A percentile compares a stretch with the other conserved stretches of the same genome.
These are phyloP conservation scores for Pseudochirops corinnae DNA, from an alignment of 2,797 vertebrate species.

Conservation along the genomic window DNA sequence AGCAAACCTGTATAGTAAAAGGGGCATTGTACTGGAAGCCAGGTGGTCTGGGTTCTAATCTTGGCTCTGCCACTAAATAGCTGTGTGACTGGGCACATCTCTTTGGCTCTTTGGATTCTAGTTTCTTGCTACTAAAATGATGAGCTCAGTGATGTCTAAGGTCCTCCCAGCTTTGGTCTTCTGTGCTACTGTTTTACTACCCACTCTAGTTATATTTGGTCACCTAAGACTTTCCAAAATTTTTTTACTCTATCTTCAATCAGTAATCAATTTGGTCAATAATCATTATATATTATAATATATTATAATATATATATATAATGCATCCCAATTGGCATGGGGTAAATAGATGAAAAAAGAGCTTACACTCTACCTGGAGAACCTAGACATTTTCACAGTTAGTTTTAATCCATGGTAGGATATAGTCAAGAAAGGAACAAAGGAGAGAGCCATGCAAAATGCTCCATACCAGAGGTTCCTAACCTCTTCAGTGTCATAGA, in stretches of 20 bases:
- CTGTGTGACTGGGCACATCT: constrained; percentile 28
- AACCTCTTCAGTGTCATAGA: neutral
- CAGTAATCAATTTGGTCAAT: no score
- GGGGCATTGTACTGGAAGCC: neutral
- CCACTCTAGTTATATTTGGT: neutral
- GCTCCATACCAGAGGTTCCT: neutral
- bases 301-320: no score
- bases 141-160: constrained; percentile 47
- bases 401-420: neutral
- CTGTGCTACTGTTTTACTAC: constrained; percentile 21
- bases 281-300: no score
- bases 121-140: constrained; percentile 37
- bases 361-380: neutral
- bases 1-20: neutral
- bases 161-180: constrained; percentile 26
- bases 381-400: neutral
- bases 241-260: neutral
- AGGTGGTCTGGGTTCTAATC: constrained; percentile 1
- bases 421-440: neutral
- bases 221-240: neutral
- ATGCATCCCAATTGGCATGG: neutral
- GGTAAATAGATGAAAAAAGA: neutral
- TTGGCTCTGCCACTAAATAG: constrained; percentile 51
- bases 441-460: neutral
- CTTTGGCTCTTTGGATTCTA: constrained; percentile 51